Evolutionary conservation across 2,797 vertebrate genomes (phyloP).

Genomic region (Agapornis canus): DNA sequence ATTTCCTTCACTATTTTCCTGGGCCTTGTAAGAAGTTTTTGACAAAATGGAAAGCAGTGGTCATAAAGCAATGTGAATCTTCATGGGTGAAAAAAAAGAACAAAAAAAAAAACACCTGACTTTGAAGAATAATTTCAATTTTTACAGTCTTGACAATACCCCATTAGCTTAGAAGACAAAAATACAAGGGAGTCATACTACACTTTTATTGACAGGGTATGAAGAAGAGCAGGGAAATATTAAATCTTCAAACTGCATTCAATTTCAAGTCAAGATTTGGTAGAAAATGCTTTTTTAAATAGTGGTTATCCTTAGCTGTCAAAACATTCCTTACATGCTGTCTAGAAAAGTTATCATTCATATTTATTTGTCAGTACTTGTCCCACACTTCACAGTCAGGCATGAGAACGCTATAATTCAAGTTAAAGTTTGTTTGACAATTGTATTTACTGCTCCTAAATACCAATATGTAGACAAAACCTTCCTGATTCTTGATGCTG

Average conservation of each 20-base stretch:
- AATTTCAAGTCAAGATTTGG: not conserved
- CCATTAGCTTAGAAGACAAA: not conserved
- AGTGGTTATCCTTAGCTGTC: slow-evolving; percentile 34
- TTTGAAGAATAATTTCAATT: not conserved
- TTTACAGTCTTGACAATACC: not conserved
- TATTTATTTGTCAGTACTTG: slow-evolving; percentile 15
- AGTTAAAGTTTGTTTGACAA: slow-evolving; percentile 27
- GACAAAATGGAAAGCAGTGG: not conserved
- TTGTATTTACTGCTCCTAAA: slow-evolving; percentile 28
- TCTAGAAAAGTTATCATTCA: slow-evolving; percentile 17
- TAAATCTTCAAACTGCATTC: slow-evolving; percentile 1
- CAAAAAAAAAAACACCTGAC: not conserved
- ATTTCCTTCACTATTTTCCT: not conserved
- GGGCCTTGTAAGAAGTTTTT: not conserved
- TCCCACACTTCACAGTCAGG: not conserved
- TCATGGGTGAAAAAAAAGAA: not conserved
- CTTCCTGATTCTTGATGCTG: not conserved
- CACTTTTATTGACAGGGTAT: not conserved
- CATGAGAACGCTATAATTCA: not conserved
- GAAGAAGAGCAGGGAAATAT: not conserved
- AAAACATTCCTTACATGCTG: not conserved
- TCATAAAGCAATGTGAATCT: not conserved
- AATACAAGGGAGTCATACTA: not conserved
- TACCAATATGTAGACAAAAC: not conserved
- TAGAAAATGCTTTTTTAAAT: slow-evolving; percentile 31